These are phyloP conservation scores for Spea hammondii DNA, from an alignment of 2,797 vertebrate genomes.

Conservation along the genomic window DNA sequence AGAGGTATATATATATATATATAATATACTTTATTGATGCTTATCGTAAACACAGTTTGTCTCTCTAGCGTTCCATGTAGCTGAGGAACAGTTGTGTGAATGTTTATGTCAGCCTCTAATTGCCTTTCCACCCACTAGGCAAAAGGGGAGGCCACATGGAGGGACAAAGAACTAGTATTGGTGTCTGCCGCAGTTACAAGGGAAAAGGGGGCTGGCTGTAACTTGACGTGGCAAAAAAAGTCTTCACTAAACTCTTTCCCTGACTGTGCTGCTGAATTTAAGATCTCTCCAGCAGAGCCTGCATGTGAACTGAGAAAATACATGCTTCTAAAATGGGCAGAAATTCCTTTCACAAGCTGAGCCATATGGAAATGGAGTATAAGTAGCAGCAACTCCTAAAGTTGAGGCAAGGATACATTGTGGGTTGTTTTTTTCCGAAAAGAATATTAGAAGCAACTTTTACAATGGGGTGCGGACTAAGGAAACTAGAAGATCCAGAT, in stretches of 20 bases:
- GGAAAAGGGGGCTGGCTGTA: conserved; percentile 70
- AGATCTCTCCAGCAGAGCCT: conserved; percentile 48
- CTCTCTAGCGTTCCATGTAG: neutral
- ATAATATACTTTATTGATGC: too few relatives aligned
- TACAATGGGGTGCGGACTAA: conserved; percentile 94
- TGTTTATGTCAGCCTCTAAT: conserved; percentile 35
- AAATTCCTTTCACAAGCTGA: conserved; percentile 48
- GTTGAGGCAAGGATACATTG: conserved; percentile 49
- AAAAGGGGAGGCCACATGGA: conserved; percentile 62
- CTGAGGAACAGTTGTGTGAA: neutral
- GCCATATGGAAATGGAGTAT: conserved; percentile 44
- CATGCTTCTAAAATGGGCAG: conserved; percentile 62
- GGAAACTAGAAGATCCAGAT: conserved; percentile 93
- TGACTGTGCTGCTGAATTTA: conserved; percentile 42
- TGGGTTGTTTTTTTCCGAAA: conserved; percentile 55
- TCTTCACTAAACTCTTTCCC: conserved; percentile 65
- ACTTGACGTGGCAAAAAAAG: conserved; percentile 81
- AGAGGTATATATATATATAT: too few relatives aligned
- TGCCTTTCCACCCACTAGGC: conserved; percentile 53
- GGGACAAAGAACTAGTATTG: conserved; percentile 70
- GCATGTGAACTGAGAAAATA: conserved; percentile 36
- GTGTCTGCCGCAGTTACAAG: conserved; percentile 67
- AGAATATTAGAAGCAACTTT: conserved; percentile 62
- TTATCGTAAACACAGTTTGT: too few relatives aligned
- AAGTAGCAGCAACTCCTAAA: conserved; percentile 23